A percentile compares a stretch with the other conserved stretches of the same genome.
Conservation (phyloP, 2,113 vertebrate genomes). For the Panthera leo region DNA sequence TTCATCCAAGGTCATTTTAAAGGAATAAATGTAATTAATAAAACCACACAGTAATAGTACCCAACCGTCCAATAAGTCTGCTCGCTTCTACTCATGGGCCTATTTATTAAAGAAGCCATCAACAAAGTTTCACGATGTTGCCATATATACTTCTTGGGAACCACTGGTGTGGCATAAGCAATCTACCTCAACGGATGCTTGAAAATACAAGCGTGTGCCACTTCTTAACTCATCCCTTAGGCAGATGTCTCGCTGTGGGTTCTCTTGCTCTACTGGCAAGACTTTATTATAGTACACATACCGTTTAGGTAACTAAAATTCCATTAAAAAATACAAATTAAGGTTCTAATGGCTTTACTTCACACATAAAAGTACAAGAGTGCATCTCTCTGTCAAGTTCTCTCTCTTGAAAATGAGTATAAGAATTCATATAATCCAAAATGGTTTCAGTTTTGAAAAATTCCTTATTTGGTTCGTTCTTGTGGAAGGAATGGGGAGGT, state of each 20-base stretch:
- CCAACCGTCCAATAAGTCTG: constrained; percentile 76
- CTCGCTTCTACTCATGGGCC: constrained; percentile 79
- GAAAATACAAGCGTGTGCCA: background rate
- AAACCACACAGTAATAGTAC: constrained; percentile 73
- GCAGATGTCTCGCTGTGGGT: background rate
- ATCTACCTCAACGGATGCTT: background rate
- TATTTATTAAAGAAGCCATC: constrained; percentile 73
- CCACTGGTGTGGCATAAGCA: background rate
- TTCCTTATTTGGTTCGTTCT: constrained; percentile 57
- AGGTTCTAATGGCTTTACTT: constrained; percentile 7
- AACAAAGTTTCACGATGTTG: constrained; percentile 62
- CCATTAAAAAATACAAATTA: background rate
- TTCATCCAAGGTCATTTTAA: constrained; percentile 84
- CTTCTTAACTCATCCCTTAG: background rate
- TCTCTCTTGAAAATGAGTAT: constrained; percentile 42
- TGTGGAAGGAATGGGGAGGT: constrained; percentile 34
- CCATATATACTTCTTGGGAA: constrained; percentile 57
- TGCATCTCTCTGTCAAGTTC: constrained; percentile 19
- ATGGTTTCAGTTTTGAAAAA: constrained; percentile 15
- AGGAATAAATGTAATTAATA: constrained; percentile 86
- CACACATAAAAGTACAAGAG: background rate
- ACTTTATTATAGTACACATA: background rate
- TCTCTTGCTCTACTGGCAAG: background rate
- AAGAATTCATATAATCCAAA: constrained; percentile 34
- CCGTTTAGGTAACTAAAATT: background rate